Base-by-base conservation (phyloP, 2,888 invertebrate genomes). In the Tuta absoluta region DNA sequence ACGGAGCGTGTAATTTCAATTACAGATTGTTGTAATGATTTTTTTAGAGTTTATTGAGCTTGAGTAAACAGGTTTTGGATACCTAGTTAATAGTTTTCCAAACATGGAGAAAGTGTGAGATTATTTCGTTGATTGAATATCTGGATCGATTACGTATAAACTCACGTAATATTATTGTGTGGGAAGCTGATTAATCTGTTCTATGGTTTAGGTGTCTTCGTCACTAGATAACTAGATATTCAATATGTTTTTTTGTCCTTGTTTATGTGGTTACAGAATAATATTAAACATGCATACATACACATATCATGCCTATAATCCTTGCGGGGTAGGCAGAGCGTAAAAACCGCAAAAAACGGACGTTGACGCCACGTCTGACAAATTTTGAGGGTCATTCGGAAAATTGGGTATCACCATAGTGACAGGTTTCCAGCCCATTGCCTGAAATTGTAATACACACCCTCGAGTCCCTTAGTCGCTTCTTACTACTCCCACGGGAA, bases 61-160 rank as follows among this genome's bases (percentile, higher is more conserved):
- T 33, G 56, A 33, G 33, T 56, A 45, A 24, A 45, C 60, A 37
- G 69, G 70, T 69, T 65, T 73, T 61, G 64, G 68, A 67, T 65
- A 45, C 45, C 45, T 45, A 56, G 66, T 71, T 74, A 71, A 73
- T 72, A 73, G 68, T 71, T 70, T 72, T 64, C 69, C 71, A 59
- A 59, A 64, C 65, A 67, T 69, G 67, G 78, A 76, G 77, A 77
- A 77, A 77, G 77, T 74, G 71, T 72, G 71, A 67, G 71, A 75
- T 66, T 68, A 67, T 71, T 71, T 68, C 68, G 72, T 70, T 65
- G 68, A 66, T 57, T 63, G 66, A 67, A 67, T 64, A 67, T 69
- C 66, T 70, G 71, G 33, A 56, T 56, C 71, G 64, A 62, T 69
- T 67, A 72, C 71, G n/a, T n/a, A 68, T 69, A 72, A 66, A 33